A percentile compares a stretch with the other conserved stretches of the same genome.
Evolutionary conservation across 2,888 invertebrate species (phyloP).

Genomic region (Pseudococcus jackbeardsleyi): DNA sequence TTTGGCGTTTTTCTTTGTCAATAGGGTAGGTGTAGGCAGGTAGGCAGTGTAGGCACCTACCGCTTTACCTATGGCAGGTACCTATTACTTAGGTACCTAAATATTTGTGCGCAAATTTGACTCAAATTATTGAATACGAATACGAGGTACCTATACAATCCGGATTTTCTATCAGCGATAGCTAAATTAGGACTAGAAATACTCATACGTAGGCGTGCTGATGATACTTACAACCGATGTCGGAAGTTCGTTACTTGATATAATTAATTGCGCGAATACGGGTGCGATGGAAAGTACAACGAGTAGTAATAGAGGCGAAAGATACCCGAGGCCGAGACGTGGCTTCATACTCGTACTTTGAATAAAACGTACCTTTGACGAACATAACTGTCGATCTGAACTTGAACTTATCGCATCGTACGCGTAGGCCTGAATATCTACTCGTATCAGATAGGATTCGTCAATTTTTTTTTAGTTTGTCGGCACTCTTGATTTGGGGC

Average conservation of each 20-base stretch:
- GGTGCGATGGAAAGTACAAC: neutral
- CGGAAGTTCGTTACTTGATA: neutral
- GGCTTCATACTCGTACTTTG: neutral
- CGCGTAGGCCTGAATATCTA: neutral
- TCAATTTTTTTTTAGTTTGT: neutral
- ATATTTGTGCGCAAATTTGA: no score
- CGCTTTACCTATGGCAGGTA: no score
- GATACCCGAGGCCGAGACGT: neutral
- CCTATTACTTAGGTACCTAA: no score
- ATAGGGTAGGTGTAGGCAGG: no score
- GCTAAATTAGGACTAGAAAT: no score
- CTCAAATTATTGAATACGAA: no score
- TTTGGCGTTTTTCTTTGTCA: no score
- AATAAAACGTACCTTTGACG: neutral
- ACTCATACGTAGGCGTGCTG: neutral
- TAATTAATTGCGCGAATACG: neutral
- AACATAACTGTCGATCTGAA: neutral
- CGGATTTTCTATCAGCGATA: no score
- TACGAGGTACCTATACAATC: no score
- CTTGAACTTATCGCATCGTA: neutral
- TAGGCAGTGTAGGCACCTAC: no score
- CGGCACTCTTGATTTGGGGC: no score
- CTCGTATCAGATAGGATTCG: neutral
- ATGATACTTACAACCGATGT: neutral
- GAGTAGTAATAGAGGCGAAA: neutral